These are phyloP conservation scores for Hermatobates lingyangjiaoensis DNA, from an alignment of 1,140 invertebrate species.

Conservation along the genomic window DNA sequence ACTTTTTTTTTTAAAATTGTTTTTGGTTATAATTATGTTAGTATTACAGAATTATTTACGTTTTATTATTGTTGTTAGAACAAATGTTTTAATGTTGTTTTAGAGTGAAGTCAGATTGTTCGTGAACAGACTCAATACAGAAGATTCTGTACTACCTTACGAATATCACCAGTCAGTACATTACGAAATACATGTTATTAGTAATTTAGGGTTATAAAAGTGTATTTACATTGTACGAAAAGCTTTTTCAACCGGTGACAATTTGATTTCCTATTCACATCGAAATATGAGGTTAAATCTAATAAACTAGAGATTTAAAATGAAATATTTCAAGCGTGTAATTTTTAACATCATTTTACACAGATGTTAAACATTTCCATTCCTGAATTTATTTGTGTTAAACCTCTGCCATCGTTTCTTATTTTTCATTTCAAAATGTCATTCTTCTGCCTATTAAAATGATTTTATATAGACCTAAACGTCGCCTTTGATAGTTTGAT, in stretches of 20 bases:
- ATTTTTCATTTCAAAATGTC: too few species aligned
- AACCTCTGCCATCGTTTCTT: too few species aligned
- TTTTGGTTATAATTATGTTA: neutral
- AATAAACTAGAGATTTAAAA: too few species aligned
- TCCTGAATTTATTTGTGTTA: too few species aligned
- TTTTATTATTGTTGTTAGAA: slow-evolving; percentile 3
- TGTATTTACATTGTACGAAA: neutral
- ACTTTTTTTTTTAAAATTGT: neutral
- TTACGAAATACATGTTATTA: neutral
- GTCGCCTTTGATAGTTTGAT: too few species aligned
- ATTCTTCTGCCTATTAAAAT: too few species aligned
- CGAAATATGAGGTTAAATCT: too few species aligned
- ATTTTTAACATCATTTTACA: too few species aligned
- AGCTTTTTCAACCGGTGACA: neutral
- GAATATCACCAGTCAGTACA: slow-evolving; percentile 75
- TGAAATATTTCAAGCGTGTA: too few species aligned
- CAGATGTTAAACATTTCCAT: too few species aligned
- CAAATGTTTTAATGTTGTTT: slow-evolving; percentile 9
- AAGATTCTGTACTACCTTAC: slow-evolving; percentile 91
- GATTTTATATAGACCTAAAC: too few species aligned
- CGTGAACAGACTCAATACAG: slow-evolving; percentile 90
- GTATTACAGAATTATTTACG: neutral
- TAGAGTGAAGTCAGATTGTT: slow-evolving; percentile 71
- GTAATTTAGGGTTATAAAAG: neutral
- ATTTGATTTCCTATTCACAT: neutral